phyloP scores from a whole-genome alignment of 2,888 invertebrate species.

The Mellilla xanthometata region DNA sequence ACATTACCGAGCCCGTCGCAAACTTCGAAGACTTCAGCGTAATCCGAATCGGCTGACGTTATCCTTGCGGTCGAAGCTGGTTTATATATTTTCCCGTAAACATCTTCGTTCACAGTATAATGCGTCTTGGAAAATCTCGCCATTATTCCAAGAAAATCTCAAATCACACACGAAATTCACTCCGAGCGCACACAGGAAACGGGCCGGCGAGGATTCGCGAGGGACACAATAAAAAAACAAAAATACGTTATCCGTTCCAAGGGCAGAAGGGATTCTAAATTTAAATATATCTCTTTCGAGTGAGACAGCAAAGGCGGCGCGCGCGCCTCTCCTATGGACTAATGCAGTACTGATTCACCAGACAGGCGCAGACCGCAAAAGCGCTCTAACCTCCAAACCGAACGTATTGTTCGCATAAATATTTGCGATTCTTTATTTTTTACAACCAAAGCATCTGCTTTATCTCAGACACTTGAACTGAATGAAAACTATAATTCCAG shows the following conservation, averaged over 20 bases:
- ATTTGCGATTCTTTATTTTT: constrained; percentile 49
- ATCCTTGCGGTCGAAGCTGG: constrained; percentile 42
- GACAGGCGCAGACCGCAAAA: constrained; percentile 65
- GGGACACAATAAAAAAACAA: constrained; percentile 46
- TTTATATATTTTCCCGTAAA: constrained; percentile 74
- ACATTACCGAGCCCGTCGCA: constrained; percentile 67
- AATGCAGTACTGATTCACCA: constrained; percentile 76
- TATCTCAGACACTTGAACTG: not conserved
- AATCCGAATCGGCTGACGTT: constrained; percentile 53
- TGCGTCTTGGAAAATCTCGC: constrained; percentile 58
- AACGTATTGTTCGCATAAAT: constrained; percentile 71
- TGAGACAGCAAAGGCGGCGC: constrained; percentile 61
- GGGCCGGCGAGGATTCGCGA: constrained; percentile 52
- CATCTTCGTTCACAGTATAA: constrained; percentile 73
- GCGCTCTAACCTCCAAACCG: constrained; percentile 38
- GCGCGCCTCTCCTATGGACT: constrained; percentile 75
- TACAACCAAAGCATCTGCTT: not conserved
- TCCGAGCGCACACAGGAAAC: constrained; percentile 46
- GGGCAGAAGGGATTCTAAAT: constrained; percentile 72
- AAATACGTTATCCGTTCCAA: constrained; percentile 49
- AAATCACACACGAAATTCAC: constrained; percentile 32
- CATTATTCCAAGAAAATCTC: constrained; percentile 22
- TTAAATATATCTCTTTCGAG: constrained; percentile 69
- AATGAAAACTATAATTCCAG: constrained; percentile 2
- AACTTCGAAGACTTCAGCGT: constrained; percentile 70